Conservation (phyloP, 2,797 vertebrate species). For the Antrozous pallidus region DNA sequence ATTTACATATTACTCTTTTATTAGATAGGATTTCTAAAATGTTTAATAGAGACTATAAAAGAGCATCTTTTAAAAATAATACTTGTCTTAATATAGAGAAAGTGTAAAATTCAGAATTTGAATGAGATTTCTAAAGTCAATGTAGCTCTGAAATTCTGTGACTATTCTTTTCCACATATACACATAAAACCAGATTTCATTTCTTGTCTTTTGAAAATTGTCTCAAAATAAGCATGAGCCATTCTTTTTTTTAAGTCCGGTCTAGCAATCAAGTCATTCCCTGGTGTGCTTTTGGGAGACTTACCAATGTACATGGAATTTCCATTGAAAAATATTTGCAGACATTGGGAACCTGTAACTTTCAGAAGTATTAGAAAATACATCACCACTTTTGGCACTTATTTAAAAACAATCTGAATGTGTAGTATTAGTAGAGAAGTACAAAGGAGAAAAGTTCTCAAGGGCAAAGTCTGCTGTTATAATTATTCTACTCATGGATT, state of each 20-base stretch:
- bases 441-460: background rate
- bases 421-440: background rate
- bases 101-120: background rate
- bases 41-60: background rate
- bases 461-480: background rate
- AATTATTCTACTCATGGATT: background rate
- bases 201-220: background rate
- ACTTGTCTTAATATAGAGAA: background rate
- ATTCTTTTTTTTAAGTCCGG: background rate
- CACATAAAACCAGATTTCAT: background rate
- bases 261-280: background rate
- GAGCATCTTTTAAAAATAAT: background rate
- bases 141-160: background rate
- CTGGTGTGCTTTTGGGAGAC: background rate
- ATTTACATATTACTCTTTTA: too few relatives aligned
- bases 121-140: background rate
- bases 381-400: background rate
- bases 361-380: conserved; percentile 7
- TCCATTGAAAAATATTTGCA: background rate
- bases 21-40: conserved; percentile 12
- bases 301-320: background rate
- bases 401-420: background rate
- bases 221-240: background rate
- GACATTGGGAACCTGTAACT: background rate
- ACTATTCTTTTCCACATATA: background rate